A percentile compares a stretch with the other conserved stretches of the same genome.
These are phyloP conservation scores for Paramormyrops kingsleyae DNA, from an alignment of 2,113 vertebrate genomes.

Conservation along the genomic window DNA sequence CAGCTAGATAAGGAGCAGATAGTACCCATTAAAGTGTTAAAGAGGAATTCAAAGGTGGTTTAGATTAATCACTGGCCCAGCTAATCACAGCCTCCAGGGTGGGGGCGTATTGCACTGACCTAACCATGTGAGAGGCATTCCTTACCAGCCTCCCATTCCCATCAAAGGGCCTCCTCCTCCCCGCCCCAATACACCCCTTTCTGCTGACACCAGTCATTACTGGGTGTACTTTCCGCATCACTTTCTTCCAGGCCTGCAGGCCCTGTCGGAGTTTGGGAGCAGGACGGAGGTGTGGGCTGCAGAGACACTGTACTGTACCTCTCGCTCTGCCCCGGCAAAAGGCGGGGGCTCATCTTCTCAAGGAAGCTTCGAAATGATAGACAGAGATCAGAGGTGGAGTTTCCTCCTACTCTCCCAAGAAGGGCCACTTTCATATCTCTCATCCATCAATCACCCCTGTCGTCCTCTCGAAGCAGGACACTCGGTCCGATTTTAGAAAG, in stretches of 20 bases:
- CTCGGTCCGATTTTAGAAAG: not conserved
- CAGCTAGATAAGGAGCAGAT: conserved; percentile 65
- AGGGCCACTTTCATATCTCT: not conserved
- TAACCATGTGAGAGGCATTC: conserved; percentile 17
- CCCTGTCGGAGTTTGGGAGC: not conserved
- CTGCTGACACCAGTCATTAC: conserved; percentile 45
- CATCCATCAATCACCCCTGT: not conserved
- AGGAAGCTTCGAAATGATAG: not conserved
- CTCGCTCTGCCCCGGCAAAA: not conserved
- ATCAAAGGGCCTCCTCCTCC: conserved; percentile 18
- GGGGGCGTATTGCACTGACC: conserved; percentile 42
- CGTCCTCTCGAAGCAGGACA: not conserved
- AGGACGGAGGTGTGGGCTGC: not conserved
- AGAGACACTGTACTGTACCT: not conserved
- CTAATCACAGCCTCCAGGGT: conserved; percentile 57
- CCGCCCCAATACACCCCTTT: conserved; percentile 22
- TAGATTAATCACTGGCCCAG: conserved; percentile 62
- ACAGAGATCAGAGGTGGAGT: not conserved
- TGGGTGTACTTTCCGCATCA: conserved; percentile 40
- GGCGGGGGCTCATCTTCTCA: not conserved
- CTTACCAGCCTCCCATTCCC: conserved; percentile 16
- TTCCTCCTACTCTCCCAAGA: not conserved
- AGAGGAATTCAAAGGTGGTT: conserved; percentile 62
- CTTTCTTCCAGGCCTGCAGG: conserved; percentile 51
- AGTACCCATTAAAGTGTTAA: conserved; percentile 67